phyloP scores from a whole-genome alignment of 2,888 invertebrate species.

The Drosophila tanythrix region DNA sequence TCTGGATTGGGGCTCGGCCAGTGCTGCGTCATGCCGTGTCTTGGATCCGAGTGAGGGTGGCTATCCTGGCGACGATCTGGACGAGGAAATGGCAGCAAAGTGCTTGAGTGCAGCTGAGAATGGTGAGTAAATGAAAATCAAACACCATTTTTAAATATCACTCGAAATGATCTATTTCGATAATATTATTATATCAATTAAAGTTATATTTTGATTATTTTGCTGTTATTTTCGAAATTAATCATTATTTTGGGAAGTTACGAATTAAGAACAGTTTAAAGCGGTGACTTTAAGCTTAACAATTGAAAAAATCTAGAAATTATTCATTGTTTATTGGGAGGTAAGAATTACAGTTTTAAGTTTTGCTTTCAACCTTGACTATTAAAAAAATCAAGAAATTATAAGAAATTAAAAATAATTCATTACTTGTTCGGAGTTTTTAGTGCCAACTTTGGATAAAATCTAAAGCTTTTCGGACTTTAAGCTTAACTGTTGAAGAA shows the following conservation, averaged over 20 bases:
- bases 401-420: background rate
- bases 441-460: background rate
- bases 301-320: background rate
- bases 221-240: background rate
- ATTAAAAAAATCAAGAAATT: background rate
- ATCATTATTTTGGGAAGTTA: background rate
- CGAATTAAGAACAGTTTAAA: background rate
- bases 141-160: background rate
- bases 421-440: background rate
- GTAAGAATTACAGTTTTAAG: background rate
- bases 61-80: conserved; percentile 81
- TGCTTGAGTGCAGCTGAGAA: conserved; percentile 82
- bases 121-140: conserved; percentile 71
- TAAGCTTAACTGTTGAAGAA: background rate
- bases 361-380: background rate
- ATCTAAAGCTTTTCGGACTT: background rate
- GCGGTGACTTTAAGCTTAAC: background rate
- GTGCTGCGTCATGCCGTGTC: conserved; percentile 55
- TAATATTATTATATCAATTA: background rate
- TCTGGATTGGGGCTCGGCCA: conserved; percentile 69
- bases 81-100: conserved; percentile 79
- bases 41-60: conserved; percentile 62
- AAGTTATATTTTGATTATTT: background rate
- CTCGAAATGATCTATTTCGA: background rate
- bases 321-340: background rate